phyloP scores from a whole-genome alignment of 2,888 invertebrate species.

The Acronicta psi region DNA sequence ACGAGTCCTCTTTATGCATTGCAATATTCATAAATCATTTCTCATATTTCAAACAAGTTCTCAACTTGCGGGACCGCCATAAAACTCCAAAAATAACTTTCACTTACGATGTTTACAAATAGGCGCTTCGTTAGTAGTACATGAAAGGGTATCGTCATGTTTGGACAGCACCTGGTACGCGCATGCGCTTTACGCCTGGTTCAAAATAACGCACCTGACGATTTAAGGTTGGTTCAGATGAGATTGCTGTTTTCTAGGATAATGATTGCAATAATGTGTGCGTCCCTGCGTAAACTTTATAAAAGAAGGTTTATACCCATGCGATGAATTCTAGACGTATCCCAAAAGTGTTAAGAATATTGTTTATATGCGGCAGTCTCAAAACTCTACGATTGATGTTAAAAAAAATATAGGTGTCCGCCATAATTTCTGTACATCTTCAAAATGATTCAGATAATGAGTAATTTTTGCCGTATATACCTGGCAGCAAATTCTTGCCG shows the following conservation, averaged over 20 bases:
- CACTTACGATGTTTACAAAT: conserved; percentile 57
- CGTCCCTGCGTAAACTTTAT: too few species aligned
- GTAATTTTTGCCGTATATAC: too few species aligned
- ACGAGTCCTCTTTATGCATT: conserved; percentile 3
- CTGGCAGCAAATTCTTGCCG: too few species aligned
- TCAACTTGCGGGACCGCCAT: conserved; percentile 35
- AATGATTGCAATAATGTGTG: too few species aligned
- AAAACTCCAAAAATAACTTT: conserved; percentile 51
- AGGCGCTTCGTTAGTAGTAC: conserved; percentile 45
- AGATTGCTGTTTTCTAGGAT: background rate
- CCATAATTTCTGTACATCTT: too few species aligned
- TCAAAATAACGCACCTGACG: conserved; percentile 35
- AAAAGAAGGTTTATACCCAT: too few species aligned
- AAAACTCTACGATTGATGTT: too few species aligned
- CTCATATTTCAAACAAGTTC: conserved; percentile 47
- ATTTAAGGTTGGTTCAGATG: conserved; percentile 30
- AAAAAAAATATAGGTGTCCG: too few species aligned
- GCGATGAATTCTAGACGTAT: too few species aligned
- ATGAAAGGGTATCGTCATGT: conserved; percentile 54
- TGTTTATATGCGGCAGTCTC: too few species aligned
- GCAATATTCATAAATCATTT: conserved; percentile 34
- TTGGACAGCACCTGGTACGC: conserved; percentile 51
- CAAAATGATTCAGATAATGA: too few species aligned
- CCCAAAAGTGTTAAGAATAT: too few species aligned
- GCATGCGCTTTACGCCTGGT: conserved; percentile 46